A percentile compares a stretch with the other conserved stretches of the same genome.
phyloP scores from a whole-genome alignment of 2,113 vertebrate species.

The Ophthalmotilapia sp. region DNA sequence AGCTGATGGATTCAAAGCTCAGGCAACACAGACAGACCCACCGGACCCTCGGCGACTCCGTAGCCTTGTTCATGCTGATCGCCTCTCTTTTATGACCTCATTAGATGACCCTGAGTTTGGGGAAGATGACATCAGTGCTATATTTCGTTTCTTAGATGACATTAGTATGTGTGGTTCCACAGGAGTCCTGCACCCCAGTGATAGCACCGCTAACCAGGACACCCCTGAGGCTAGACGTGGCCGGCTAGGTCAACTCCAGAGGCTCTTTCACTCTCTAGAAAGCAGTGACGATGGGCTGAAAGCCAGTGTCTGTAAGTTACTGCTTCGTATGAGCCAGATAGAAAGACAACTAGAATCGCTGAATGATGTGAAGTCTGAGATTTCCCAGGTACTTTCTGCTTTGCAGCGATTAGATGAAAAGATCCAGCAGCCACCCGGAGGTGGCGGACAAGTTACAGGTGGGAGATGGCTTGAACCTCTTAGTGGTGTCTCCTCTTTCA shows the following conservation, averaged over 20 bases:
- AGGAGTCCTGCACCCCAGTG: conserved; percentile 81
- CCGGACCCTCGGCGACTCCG: conserved; percentile 77
- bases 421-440: conserved; percentile 76
- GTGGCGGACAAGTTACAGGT: conserved; percentile 59
- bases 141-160: conserved; percentile 95
- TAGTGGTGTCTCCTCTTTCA: conserved; percentile 74
- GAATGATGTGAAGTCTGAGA: conserved; percentile 87
- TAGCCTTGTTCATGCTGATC: conserved; percentile 73
- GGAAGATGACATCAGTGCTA: conserved; percentile 91
- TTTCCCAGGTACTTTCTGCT: conserved; percentile 88
- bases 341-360: conserved; percentile 91
- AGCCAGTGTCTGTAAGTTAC: conserved; percentile 86
- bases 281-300: conserved; percentile 84
- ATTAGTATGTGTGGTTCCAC: conserved; percentile 93
- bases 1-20: conserved; percentile 74
- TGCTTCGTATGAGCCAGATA: conserved; percentile 88
- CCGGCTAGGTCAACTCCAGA: conserved; percentile 73
- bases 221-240: conserved; percentile 78
- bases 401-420: conserved; percentile 88
- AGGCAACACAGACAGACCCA: conserved; percentile 87
- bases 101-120: conserved; percentile 89
- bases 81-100: conserved; percentile 81
- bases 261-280: conserved; percentile 73
- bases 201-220: conserved; percentile 62
- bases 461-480: conserved; percentile 63